Evolutionary conservation across 2,888 invertebrate genomes (phyloP), one percentile per base, ranked within the genome.

Genomic region (Amblyteles armatorius): DNA sequence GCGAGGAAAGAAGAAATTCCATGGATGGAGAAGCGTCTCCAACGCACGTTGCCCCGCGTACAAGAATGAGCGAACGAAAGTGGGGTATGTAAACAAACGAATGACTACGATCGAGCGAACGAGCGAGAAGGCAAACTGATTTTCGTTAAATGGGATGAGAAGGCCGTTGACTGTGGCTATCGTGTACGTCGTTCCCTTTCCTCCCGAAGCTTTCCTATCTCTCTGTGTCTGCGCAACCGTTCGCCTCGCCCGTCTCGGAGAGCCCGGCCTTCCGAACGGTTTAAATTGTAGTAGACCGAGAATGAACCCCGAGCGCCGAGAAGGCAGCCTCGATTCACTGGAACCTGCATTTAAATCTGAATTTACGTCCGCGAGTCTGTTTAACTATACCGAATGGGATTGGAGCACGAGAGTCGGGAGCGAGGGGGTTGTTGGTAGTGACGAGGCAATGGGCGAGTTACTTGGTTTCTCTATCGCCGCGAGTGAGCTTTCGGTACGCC

Each of bases 321-420:
- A 22, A 44, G 76, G 40, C 50, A 52, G 48, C 44, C 48, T 19
- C 72, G 65, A 72, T 72, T 29, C 72, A 19, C 69, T 44, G 44
- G 86, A 68, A 86, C 86, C 84, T 84, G 87, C 86, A 88, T 87
- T 90, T 90, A 88, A 90, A 89, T 89, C 86, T 86, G 87, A 88
- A 90, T 90, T 89, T 88, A 88, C 87, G 87, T 88, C 81, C 48
- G 79, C 82, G 85, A 86, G 82, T 89, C 85, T 88, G 88, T 89
- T 87, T 86, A 86, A 44, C 82, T 87, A 80, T 86, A 83, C 57
- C 78, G 78, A 67, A 78, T 82, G 67, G 79, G 68, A 68, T 78
- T 78, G 44, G 48, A 74, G 77, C 74, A 84, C 76, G 69, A 72
- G 65, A 36, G 63, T 57, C 9, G 52, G 29, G 36, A 67, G 74